Evolutionary conservation across 2,888 invertebrate genomes (phyloP), one percentile per base, ranked within the genome.

Genomic region (Eupeodes luniger): DNA sequence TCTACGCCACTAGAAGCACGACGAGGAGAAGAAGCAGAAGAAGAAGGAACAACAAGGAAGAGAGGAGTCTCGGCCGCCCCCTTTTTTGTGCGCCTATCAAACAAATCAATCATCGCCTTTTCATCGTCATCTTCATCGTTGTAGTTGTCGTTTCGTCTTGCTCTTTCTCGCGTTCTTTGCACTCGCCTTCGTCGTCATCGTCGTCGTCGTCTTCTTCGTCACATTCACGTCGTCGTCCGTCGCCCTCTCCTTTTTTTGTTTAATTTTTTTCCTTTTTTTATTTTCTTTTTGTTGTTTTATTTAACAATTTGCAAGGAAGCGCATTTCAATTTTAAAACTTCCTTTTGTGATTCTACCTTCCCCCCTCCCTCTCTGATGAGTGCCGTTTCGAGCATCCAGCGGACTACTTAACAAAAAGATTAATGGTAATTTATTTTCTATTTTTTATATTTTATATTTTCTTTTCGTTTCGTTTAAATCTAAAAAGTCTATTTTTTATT

Each of bases 81-180:
- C 80, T 72, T 87, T 83, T 84, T 76, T 88, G 81, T 88, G 88
- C 85, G 88, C 88, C 88, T 88, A 88, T 85, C 88, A 88, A 88
- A 88, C 88, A 88, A 88, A 88, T 88, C 88, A 88, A 88, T 88
- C 88, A 88, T 88, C 81, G 88, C 88, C 88, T 85, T 85, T 85
- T 88, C 88, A 85, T 84, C 87, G 79, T 64, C 87, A 77, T 59
- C 83, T 76, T 76, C 86, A 70, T 80, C 47, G 80, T 78, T 69
- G 74, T 80, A 36, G 83, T 77, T 66, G 80, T 78, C 74, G 74
- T 75, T 86, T 64, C 85, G 81, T 81, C 85, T 85, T 86, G 77
- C 85, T 85, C 81, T 85, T 67, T 81, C 88, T 81, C 64, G 78
- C 64, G 83, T 74, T 75, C 79, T 79, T 51, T 67, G 57, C 72